These are phyloP conservation scores for Coptodon bakossiorum DNA, from an alignment of 2,113 vertebrate species.

Conservation along the genomic window DNA sequence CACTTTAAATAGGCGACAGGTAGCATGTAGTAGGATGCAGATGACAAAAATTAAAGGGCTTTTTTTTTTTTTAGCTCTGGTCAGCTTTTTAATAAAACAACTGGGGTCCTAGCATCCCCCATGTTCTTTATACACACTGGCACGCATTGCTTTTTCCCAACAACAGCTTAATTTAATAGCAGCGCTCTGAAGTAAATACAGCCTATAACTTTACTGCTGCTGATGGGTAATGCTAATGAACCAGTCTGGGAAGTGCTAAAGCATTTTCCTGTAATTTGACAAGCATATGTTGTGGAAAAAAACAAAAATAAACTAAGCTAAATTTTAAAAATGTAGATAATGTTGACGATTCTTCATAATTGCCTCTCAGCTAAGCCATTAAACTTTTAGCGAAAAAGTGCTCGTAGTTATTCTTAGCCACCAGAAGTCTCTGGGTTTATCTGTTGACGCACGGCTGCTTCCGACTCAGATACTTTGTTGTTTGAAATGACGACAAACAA, in stretches of 20 bases:
- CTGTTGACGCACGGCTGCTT: neutral
- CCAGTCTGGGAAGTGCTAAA: neutral
- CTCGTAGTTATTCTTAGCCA: neutral
- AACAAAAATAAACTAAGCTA: neutral
- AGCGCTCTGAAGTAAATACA: neutral
- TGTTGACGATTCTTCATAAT: neutral
- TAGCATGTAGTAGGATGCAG: neutral
- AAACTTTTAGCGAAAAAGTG: neutral
- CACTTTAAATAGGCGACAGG: neutral
- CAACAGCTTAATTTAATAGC: neutral
- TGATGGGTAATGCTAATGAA: neutral
- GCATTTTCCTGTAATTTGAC: neutral
- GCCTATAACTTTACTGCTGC: neutral
- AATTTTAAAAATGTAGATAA: neutral
- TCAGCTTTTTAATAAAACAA: neutral
- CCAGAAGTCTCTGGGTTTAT: neutral
- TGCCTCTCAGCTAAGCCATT: neutral
- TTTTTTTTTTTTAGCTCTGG: neutral
- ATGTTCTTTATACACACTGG: neutral
- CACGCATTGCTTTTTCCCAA: neutral
- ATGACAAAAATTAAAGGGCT: neutral
- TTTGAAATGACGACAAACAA: neutral
- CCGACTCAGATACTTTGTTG: neutral
- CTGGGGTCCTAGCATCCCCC: neutral
- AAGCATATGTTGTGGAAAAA: neutral